These are phyloP conservation scores for Galaxias olidus DNA, from an alignment of 2,797 vertebrate genomes.

Conservation along the genomic window DNA sequence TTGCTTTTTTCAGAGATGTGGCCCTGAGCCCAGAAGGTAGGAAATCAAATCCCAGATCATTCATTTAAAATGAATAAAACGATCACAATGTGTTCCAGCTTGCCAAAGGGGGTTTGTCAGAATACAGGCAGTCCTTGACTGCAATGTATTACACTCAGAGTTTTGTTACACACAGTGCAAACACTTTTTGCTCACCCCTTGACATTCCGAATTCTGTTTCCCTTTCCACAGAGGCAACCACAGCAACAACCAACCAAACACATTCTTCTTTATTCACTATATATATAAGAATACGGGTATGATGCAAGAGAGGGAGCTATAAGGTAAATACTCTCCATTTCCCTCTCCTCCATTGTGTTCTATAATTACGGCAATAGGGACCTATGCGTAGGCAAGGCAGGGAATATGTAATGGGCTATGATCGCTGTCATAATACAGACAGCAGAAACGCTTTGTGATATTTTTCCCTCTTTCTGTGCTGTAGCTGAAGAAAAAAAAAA, in stretches of 20 bases:
- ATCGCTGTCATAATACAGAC: constrained; percentile 73
- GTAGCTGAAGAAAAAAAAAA: constrained; percentile 35
- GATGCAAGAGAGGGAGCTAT: constrained; percentile 36
- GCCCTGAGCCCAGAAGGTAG: too few relatives aligned
- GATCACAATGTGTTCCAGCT: too few relatives aligned
- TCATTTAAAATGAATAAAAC: constrained; percentile 25
- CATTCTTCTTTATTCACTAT: background rate
- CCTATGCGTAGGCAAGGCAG: constrained; percentile 60
- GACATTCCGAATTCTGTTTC: too few relatives aligned
- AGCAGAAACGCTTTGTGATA: constrained; percentile 67
- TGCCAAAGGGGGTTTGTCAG: too few relatives aligned
- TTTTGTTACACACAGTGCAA: too few relatives aligned
- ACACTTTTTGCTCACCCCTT: too few relatives aligned
- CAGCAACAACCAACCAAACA: too few relatives aligned
- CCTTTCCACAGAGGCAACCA: too few relatives aligned
- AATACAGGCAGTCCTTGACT: too few relatives aligned
- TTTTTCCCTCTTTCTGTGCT: constrained; percentile 33
- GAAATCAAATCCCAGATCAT: constrained; percentile 23
- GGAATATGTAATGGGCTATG: constrained; percentile 65
- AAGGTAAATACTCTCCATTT: constrained; percentile 42
- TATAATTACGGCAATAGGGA: constrained; percentile 69
- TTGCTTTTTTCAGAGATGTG: too few relatives aligned
- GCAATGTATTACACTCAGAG: too few relatives aligned
- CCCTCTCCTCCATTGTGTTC: constrained; percentile 44
- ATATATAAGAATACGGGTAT: background rate